Evolutionary conservation across 2,888 invertebrate genomes (phyloP), one percentile per base, ranked within the genome.

Genomic region (Microplitis manilae): DNA sequence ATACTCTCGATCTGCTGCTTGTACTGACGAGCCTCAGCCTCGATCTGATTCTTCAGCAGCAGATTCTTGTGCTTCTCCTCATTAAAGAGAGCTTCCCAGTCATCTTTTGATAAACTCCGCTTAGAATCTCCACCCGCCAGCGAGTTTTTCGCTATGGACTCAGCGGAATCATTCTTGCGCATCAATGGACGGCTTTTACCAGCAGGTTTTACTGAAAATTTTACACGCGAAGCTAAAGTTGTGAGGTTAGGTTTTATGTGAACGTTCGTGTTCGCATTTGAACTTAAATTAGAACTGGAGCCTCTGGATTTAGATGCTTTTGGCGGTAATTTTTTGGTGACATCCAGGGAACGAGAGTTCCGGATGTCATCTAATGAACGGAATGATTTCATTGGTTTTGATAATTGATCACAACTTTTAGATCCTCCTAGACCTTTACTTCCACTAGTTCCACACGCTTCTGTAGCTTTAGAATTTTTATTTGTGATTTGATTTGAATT

Each of bases 351-450:
- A 79, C 82, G 84, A 0, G 79, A 40, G 15, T 20, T 38, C 65
- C 79, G 82, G 6, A 85, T 75, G 61, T 85, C 86, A 71, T 87
- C 86, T 50, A 84, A 60, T 0, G 86, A 77, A 69, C 79, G 79
- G 4, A 83, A 74, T 6, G 81, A 80, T 6, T 65, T n/a, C 8
- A 73, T 73, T 1, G 85, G 83, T 72, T 86, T 88, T 1, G 83
- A 81, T 67, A 89, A 83, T 50, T 87, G 88, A 81, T 89, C 89
- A 69, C 83, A 89, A 77, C 89, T 89, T 68, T 81, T 86, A 0
- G 89, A 89, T 17, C 87, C 85, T 8, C 80, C 85, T 17, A 89
- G 84, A 59, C 6, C 2, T 5, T 50, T 59, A 0, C 41, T 41
- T 50, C 68, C 62, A 4, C 6, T 8, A 13, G 39, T 13, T 5